Evolutionary conservation across 2,888 invertebrate genomes (phyloP), one percentile per base, ranked within the genome.

Genomic region (Tenthredo amoena): DNA sequence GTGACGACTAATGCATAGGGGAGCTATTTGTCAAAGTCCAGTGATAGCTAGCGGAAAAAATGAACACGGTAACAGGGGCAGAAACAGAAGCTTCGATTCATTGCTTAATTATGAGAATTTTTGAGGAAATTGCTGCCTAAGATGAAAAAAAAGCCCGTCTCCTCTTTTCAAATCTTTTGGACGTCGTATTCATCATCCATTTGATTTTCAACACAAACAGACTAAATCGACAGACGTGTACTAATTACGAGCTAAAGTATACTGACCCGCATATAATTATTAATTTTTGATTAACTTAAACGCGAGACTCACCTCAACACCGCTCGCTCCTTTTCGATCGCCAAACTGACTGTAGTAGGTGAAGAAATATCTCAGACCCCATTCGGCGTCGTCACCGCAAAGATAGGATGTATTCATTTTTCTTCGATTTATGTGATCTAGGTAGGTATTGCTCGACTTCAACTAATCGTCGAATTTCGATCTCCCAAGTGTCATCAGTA

Each of bases 301-400:
- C 15, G 31, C 0, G n/a, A 12, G 71, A 82, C 89, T 88, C 86
- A 92, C 94, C 90, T 95, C 94, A 15, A 93, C 89, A 15, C 93
- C 91, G 47, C 92, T 92, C 18, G 93, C 90, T 47, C 91, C 89
- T 50, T 90, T 91, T 86, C 94, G 92, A 50, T 93, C 91, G 1
- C 94, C 94, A 87, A 95, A 94, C 89, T 95, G 94, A 85, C 94
- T 95, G 92, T 94, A 95, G 87, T 95, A 95, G 9, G 95, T 94
- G 91, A 95, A 95, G 89, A 95, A 95, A 89, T 94, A 95, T 87
- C 95, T 92, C 58, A 92, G 91, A 7, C 95, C 95, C 95, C 95
- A 95, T 83, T 94, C 95, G 85, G 93, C 93, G 90, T 95, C 95
- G 86, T 93, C 91, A 65, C 95, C 95, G 87, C 92, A 93, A 76